phyloP scores from a whole-genome alignment of 1,140 invertebrate genomes.

The Palaemon carinicauda region DNA sequence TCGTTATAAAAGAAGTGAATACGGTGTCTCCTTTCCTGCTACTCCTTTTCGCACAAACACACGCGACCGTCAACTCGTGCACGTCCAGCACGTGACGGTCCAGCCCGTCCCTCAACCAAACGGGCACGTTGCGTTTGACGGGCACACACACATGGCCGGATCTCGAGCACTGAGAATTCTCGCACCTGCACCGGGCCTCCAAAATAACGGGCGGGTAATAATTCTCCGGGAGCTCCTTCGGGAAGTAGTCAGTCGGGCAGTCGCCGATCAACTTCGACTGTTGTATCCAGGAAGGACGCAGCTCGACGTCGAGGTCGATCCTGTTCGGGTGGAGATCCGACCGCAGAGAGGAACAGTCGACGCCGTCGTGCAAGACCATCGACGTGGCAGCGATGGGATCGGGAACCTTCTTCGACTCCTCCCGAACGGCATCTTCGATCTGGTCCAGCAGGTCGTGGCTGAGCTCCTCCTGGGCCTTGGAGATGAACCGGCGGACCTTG shows the following conservation, averaged over 20 bases:
- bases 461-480: neutral
- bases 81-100: neutral
- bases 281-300: conserved; percentile 27
- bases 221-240: conserved; percentile 7
- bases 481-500: neutral
- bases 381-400: conserved; percentile 4
- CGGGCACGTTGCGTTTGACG: conserved; percentile 11
- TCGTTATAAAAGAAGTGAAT: neutral
- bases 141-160: conserved; percentile 22
- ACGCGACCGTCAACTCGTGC: neutral
- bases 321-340: neutral
- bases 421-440: neutral
- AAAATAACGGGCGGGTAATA: conserved; percentile 11
- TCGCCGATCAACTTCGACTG: conserved; percentile 40
- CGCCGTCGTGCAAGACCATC: conserved; percentile 53
- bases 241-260: conserved; percentile 33
- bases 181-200: conserved; percentile 24
- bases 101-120: neutral
- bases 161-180: neutral
- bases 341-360: conserved; percentile 56
- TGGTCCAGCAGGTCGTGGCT: neutral
- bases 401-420: neutral
- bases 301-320: neutral
- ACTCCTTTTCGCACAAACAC: neutral
- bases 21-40: neutral